A percentile compares a stretch with the other conserved stretches of the same genome.
These are phyloP conservation scores for Diadumene lineata DNA, from an alignment of 92 coral and sea anemone genomes.

Conservation along the genomic window DNA sequence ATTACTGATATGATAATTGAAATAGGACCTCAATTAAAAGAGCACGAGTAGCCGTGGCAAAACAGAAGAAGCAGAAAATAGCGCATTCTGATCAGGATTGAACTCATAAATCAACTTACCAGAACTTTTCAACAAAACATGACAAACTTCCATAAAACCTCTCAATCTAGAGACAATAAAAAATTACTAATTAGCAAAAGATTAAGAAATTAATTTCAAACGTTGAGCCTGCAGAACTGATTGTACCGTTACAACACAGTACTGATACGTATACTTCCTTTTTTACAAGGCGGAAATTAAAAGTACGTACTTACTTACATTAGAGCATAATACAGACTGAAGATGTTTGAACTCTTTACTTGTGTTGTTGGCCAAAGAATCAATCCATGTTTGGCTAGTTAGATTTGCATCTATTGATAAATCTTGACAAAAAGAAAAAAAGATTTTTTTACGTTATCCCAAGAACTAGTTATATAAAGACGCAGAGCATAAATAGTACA, in stretches of 20 bases:
- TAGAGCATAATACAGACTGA: conserved; percentile 16
- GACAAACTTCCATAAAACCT: neutral
- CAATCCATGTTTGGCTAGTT: conserved; percentile 30
- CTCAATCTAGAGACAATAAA: neutral
- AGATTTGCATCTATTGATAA: conserved; percentile 23
- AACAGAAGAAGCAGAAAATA: too few species aligned
- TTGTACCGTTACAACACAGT: neutral
- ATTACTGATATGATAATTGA: too few species aligned
- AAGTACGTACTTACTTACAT: conserved; percentile 5
- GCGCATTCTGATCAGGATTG: too few species aligned
- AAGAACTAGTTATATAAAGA: neutral
- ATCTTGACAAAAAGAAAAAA: neutral
- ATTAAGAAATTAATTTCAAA: too few species aligned
- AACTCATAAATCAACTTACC: neutral
- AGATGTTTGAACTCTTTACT: conserved; percentile 28
- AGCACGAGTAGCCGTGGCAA: too few species aligned
- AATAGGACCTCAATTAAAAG: too few species aligned
- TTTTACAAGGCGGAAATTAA: neutral
- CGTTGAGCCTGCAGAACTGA: too few species aligned
- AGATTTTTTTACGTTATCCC: neutral
- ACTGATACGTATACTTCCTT: neutral
- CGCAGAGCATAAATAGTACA: too few species aligned
- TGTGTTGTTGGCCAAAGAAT: neutral
- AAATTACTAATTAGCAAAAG: neutral
- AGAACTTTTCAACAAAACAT: neutral